phyloP scores from a whole-genome alignment of 1,140 invertebrate species.

The Zaprionus africanus region DNA sequence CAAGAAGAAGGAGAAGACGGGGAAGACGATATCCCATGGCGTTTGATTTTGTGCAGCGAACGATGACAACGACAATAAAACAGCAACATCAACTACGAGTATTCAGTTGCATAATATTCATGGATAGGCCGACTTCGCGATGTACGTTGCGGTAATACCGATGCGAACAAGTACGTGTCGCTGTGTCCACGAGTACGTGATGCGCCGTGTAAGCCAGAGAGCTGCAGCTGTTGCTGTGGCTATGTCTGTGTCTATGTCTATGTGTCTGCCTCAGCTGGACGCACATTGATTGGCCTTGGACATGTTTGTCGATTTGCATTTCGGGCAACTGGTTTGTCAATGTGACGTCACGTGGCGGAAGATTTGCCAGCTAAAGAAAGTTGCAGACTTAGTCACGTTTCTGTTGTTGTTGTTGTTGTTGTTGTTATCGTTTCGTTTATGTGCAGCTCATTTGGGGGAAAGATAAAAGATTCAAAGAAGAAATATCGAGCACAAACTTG shows the following conservation, averaged over 20 bases:
- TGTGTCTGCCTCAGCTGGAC: conserved; percentile 38
- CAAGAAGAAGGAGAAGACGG: not conserved
- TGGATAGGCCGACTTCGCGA: conserved; percentile 53
- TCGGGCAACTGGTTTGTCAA: conserved; percentile 39
- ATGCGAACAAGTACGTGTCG: conserved; percentile 36
- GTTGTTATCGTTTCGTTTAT: not conserved
- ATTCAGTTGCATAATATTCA: conserved; percentile 67
- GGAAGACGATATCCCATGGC: not conserved
- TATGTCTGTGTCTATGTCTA: conserved; percentile 15
- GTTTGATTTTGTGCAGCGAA: conserved; percentile 53
- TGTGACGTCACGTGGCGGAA: conserved; percentile 60
- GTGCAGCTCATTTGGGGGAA: conserved; percentile 34
- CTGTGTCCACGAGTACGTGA: not conserved
- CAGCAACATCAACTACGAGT: not conserved
- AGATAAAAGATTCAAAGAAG: conserved; percentile 12
- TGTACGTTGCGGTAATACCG: conserved; percentile 64
- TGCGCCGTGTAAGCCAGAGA: not conserved
- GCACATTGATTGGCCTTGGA: conserved; percentile 56
- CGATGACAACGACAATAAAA: conserved; percentile 27
- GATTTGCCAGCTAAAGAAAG: conserved; percentile 57
- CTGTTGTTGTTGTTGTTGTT: not conserved
- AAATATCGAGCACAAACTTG: conserved; percentile 36
- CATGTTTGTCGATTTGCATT: conserved; percentile 52
- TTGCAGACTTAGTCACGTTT: conserved; percentile 64
- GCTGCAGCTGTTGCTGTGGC: not conserved